Evolutionary conservation across 1,140 invertebrate species (phyloP), one percentile per base, ranked within the genome.

Genomic region (Panulirus ornatus): DNA sequence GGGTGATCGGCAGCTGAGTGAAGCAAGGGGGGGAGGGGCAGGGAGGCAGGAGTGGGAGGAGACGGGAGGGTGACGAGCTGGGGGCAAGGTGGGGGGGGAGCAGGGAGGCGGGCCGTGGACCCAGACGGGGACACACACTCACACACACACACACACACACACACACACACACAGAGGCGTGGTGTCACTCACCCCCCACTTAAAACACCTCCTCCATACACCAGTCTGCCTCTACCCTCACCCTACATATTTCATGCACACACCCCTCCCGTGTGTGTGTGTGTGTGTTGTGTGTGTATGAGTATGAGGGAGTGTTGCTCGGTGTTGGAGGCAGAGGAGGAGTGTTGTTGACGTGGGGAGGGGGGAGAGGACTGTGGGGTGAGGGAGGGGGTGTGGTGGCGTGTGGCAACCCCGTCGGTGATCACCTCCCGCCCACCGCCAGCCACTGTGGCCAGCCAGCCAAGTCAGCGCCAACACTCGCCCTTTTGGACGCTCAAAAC

Each of bases 1-100:
- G 40, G 38, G 83, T 84, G 66, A 73, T 84, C 83, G 83, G 66
- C 83, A 84, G 83, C 83, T 71, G 63, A 84, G 66, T 84, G 83
- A 84, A 73, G 66, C 8, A 78, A 40, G n/a, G 75, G 22, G 42
- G 75, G 47, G 36, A 27, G 3, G 2, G 54, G 30, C 0, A 14
- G 54, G 16, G 9, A 27, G n/a, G n/a, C 11, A 22, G 34, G 44
- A 30, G 76, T 27, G 76, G 30, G 76, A 16, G 76, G 71, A 34
- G 30, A 30, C 14, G 2, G n/a, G 9, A 9, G 75, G 30, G 75
- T 27, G 42, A 44, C n/a, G 75, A 78, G 36, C 16, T 34, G 3
- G 76, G 16, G 36, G 22, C 8, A 38, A 14, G 30, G 22, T 40
- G 81, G 58, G 44, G 54, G n/a, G 40, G 47, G 16, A 47, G 22